These are phyloP conservation scores for Oostethus manadensis DNA, from an alignment of 2,113 vertebrate genomes.

Conservation along the genomic window DNA sequence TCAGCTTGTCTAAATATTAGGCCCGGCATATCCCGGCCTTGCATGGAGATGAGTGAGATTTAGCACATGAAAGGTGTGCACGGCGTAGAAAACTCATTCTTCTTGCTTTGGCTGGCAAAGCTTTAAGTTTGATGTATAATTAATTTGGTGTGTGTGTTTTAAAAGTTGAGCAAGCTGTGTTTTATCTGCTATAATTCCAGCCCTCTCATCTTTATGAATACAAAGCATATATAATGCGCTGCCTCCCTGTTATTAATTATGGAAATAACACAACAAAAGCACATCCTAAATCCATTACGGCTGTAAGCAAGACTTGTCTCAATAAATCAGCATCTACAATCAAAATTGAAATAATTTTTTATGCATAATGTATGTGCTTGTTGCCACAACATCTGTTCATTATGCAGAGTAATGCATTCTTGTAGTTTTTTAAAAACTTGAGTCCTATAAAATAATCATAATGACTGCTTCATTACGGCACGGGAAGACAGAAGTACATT, in stretches of 20 bases:
- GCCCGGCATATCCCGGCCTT: background rate
- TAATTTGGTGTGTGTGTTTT: conserved; percentile 61
- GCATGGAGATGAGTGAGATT: background rate
- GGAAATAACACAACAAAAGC: conserved; percentile 89
- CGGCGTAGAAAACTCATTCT: background rate
- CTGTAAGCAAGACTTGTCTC: conserved; percentile 90
- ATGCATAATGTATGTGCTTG: conserved; percentile 94
- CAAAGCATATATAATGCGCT: conserved; percentile 73
- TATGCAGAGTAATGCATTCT: conserved; percentile 91
- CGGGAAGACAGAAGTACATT: conserved; percentile 71
- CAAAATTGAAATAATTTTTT: conserved; percentile 95
- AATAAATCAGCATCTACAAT: conserved; percentile 97
- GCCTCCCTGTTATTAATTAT: conserved; percentile 89
- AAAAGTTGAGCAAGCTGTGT: conserved; percentile 60
- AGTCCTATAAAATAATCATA: conserved; percentile 85
- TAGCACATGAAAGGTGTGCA: background rate
- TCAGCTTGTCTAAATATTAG: background rate
- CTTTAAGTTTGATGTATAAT: conserved; percentile 69
- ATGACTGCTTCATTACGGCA: conserved; percentile 81
- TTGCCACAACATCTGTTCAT: conserved; percentile 97
- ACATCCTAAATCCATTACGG: conserved; percentile 93
- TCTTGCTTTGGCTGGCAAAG: background rate
- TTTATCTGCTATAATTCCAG: conserved; percentile 70
- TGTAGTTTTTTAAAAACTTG: conserved; percentile 94
- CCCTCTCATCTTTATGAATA: conserved; percentile 74